These are phyloP conservation scores for Platyura marginata DNA, from an alignment of 1,140 invertebrate genomes.

Conservation along the genomic window DNA sequence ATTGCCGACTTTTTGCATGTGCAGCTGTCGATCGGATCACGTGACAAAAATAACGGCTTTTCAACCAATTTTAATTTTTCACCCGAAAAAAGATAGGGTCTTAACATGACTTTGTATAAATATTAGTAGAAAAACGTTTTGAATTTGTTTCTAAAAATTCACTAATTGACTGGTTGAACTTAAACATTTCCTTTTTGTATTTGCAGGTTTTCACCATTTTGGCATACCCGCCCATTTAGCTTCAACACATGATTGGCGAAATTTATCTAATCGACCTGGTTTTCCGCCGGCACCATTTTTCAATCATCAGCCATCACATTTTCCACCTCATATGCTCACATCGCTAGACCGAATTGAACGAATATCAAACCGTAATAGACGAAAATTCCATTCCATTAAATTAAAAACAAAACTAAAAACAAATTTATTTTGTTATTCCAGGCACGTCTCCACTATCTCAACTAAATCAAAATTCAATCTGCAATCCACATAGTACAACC, in stretches of 20 bases:
- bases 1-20: no score
- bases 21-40: no score
- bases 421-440: background rate
- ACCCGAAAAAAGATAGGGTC: background rate
- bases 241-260: slow-evolving; percentile 36
- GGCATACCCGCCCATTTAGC: slow-evolving; percentile 11
- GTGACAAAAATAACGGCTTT: no score
- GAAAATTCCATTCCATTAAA: background rate
- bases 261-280: slow-evolving; percentile 32
- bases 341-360: slow-evolving; percentile 13
- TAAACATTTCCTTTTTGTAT: background rate
- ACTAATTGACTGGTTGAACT: no score
- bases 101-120: no score
- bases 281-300: slow-evolving; percentile 30
- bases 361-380: slow-evolving; percentile 2
- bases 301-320: slow-evolving; percentile 34
- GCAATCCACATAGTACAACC: slow-evolving; percentile 40
- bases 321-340: slow-evolving; percentile 34
- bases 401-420: background rate
- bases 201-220: slow-evolving; percentile 2
- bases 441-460: slow-evolving; percentile 8
- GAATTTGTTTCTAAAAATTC: no score
- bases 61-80: background rate
- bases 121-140: no score
- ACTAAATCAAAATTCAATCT: slow-evolving; percentile 12